Evolutionary conservation across 1,140 invertebrate species (phyloP), one percentile per base, ranked within the genome.

Genomic region (Rhynchophorus ferrugineus): DNA sequence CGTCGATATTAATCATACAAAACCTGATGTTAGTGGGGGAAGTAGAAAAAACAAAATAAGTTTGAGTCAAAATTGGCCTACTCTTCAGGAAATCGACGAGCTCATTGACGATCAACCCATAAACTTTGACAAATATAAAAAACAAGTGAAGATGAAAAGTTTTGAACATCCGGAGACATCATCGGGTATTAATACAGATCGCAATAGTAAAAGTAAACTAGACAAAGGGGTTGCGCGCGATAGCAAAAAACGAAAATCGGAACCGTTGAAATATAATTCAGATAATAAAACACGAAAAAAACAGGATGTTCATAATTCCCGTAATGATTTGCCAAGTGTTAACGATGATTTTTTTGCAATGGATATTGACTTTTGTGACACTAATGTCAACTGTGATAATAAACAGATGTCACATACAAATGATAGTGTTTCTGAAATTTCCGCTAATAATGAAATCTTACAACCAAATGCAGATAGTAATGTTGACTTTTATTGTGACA

Each of bases 281-380:
- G 20, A 42, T 20, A 7, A 16, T 39, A 50, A 44, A 42, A 19
- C 34, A 38, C 38, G 21, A 18, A 48, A 54, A 13, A 52, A 39
- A 6, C 14, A 17, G 35, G 13, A 47, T 54, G 39, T 24, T 56
- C 50, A 38, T 2, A 21, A 53, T 29, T 18, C 42, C 1, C 34
- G 62, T 9, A 59, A 56, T 3, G 17, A 21, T 3, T 39, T 62
- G 13, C 60, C 60, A 8, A 60, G 58, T 55, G 56, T 58, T n/a
- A 61, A 61, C 45, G 57, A 63, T 45, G 44, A 48, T 49, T 58
- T 59, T 49, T 18, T 24, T 8, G 39, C 45, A 11, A 41, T 56
- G 18, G 45, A 54, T 47, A 39, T 46, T 3, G 24, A 49, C 36
- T 44, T 55, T 22, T 53, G 24, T 29, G 24, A 29, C 11, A 6